Conservation (phyloP, 1,140 invertebrate species). For the Drosophila equinoxialis region DNA sequence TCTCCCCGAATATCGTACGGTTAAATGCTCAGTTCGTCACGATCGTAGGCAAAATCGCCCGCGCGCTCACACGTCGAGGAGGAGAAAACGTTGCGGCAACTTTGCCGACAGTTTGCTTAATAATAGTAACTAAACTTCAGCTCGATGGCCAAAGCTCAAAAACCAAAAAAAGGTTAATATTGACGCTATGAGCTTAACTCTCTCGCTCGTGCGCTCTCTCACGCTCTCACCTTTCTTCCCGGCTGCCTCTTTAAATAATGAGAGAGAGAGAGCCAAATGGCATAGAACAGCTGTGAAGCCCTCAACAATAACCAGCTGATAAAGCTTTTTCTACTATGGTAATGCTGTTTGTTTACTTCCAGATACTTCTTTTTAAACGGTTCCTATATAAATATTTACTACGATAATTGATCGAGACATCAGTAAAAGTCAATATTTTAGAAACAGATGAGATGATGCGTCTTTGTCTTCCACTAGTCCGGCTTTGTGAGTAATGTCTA, state of each 20-base stretch:
- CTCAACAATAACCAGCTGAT: constrained; percentile 53
- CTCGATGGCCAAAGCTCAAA: constrained; percentile 51
- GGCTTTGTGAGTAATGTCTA: no score
- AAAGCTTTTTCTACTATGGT: constrained; percentile 43
- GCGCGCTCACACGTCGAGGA: constrained; percentile 26
- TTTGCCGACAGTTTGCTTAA: constrained; percentile 69
- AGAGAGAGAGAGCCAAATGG: constrained; percentile 10
- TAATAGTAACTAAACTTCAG: constrained; percentile 69
- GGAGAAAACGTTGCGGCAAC: constrained; percentile 59
- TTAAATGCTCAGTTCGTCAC: constrained; percentile 5
- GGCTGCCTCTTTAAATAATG: background rate
- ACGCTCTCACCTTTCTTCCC: background rate
- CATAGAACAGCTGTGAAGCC: constrained; percentile 21
- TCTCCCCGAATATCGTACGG: constrained; percentile 17
- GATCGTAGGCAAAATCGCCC: constrained; percentile 42
- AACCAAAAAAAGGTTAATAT: constrained; percentile 45
- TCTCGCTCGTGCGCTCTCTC: constrained; percentile 1
- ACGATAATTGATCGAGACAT: no score
- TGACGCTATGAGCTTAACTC: constrained; percentile 32
- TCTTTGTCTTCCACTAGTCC: no score
- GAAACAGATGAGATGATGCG: no score
- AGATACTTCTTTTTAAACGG: background rate
- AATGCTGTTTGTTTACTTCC: background rate
- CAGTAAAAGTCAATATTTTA: no score
- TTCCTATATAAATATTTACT: background rate